phyloP scores from a whole-genome alignment of 2,113 vertebrate genomes.

The Echinops telfairi region DNA sequence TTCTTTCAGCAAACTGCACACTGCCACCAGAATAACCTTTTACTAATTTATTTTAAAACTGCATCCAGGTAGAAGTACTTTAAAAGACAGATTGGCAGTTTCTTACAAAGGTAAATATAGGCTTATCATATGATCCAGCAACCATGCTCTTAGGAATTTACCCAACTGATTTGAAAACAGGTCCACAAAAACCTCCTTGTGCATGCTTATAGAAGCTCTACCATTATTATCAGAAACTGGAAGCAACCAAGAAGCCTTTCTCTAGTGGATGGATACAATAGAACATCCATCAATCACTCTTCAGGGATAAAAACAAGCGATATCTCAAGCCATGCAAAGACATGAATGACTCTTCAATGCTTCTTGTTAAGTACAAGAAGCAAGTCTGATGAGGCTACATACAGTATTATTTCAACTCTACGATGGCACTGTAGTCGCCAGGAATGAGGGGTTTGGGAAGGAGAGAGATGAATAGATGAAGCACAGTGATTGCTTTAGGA shows the following conservation, averaged over 20 bases:
- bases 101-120: slow-evolving; percentile 11
- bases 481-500: not conserved
- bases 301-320: slow-evolving; percentile 29
- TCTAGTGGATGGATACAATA: not conserved
- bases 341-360: not conserved
- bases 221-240: not conserved
- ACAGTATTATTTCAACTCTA: not conserved
- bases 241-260: slow-evolving; percentile 4
- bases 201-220: slow-evolving; percentile 29
- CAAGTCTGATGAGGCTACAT: not conserved
- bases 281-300: not conserved
- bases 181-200: not conserved
- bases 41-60: slow-evolving; percentile 51
- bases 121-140: not conserved
- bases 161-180: not conserved
- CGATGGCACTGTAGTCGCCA: not conserved
- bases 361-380: slow-evolving; percentile 1
- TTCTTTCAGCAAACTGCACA: not conserved
- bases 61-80: not conserved
- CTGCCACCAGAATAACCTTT: not conserved
- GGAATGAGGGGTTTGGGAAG: not conserved
- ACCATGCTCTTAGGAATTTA: not conserved
- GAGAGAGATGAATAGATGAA: not conserved
- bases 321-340: not conserved
- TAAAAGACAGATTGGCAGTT: not conserved